A percentile compares a stretch with the other conserved stretches of the same genome.
These are phyloP conservation scores for Hypolimnas misippus DNA, from an alignment of 2,888 invertebrate species.

Conservation along the genomic window DNA sequence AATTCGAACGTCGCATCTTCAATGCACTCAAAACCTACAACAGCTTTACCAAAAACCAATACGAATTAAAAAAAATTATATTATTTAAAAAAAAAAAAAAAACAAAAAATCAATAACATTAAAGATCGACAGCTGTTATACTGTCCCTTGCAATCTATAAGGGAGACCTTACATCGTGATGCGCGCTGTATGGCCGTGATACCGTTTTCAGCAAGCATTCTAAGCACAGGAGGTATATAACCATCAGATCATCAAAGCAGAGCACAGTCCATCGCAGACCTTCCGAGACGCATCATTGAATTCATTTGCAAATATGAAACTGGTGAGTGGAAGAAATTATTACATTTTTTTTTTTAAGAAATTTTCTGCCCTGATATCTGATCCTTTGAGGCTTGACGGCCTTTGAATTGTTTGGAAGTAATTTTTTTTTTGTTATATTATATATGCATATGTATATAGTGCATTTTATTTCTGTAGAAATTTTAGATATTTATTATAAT, in stretches of 20 bases:
- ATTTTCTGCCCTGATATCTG: background rate
- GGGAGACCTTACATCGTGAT: constrained; percentile 41
- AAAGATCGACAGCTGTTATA: constrained; percentile 12
- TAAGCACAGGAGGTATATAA: constrained; percentile 67
- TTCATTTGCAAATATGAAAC: constrained; percentile 65
- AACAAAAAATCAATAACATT: constrained; percentile 7
- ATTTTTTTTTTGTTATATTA: background rate
- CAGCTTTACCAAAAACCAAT: no score
- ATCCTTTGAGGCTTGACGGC: background rate
- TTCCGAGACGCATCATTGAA: constrained; percentile 55
- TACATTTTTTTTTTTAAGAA: background rate
- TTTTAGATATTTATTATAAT: no score
- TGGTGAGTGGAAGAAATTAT: constrained; percentile 65
- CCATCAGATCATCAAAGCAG: constrained; percentile 54
- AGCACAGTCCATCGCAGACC: constrained; percentile 69
- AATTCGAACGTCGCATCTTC: no score
- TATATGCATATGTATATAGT: background rate
- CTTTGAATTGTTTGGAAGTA: background rate
- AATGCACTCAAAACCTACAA: no score
- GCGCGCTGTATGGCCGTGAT: constrained; percentile 63
- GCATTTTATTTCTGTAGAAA: background rate
- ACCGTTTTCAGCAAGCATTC: constrained; percentile 67
- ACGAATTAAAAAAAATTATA: no score
- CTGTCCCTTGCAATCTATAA: constrained; percentile 26
- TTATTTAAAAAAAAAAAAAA: background rate